Base-by-base conservation (phyloP, 1,140 invertebrate genomes). In the Lucilia sericata region DNA sequence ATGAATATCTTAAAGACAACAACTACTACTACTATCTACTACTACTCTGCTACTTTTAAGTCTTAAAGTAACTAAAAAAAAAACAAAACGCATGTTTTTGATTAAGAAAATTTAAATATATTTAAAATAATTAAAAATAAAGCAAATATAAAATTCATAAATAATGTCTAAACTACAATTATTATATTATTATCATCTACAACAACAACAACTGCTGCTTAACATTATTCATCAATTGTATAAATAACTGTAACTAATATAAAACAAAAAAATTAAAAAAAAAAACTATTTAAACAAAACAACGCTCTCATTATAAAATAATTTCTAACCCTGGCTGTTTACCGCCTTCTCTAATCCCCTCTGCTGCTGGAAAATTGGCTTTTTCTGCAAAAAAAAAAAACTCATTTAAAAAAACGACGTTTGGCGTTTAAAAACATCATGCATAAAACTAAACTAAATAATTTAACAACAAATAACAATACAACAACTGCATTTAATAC, bases 361-460 rank as follows among this genome's bases (percentile, higher is more conserved):
- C 25, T 30, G 25, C 42, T 42, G 42, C 42, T 42, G 42, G 42
- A 1, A 42, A 42, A 42, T 42, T 42, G 42, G 65, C 19, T 70
- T 19, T 70, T 70, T 17, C 19, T 12, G 13, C 55, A 60, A 60
- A 1, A 42, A 42, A 60, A 60, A 60, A 60, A 70, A 7, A 9
- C 0, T 9, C 9, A 9, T 42, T 19, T 70, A 25, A n/a, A 14
- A 19, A 70, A 70, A 70, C 19, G 19, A 19, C n/a, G 65, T 13
- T 70, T 70, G 65, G 65, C 65, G 65, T 70, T 70, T 70, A 12
- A 70, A 70, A 70, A 70, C 19, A 88, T 88, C 88, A 89, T 89
- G 88, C 88, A 89, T 89, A 89, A 88, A 88, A 87, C 88, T 86
- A 88, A 86, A 87, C 85, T 89, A 87, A 86, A 85, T 85, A 30